Base-by-base conservation (phyloP, 2,888 invertebrate genomes). In the Cybosia mesomella region DNA sequence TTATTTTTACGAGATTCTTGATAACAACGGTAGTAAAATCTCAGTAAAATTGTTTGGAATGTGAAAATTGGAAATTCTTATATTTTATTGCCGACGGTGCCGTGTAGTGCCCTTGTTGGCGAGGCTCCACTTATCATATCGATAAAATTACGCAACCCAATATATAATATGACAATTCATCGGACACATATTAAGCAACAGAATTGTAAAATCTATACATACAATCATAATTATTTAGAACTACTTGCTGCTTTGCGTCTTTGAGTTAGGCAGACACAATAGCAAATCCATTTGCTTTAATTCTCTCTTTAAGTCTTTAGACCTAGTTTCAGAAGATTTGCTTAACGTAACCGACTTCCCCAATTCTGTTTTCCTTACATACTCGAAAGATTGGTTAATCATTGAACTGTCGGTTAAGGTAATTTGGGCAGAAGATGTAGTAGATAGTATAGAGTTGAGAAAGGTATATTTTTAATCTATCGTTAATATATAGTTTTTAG, bases 1-100 rank as follows among this genome's bases (percentile, higher is more conserved):
- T 72, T 71, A 68, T 64, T 81, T 78, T 72, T 68, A 76, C 68
- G 81, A 76, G 54, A 28, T 64, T 62, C 43, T 61, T 43, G 70
- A 72, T 74, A 72, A 57, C 53, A 73, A 63, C 32, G 39, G 15
- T 58, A 64, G 59, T 58, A 69, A 65, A 66, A 69, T 66, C 53
- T 63, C 57, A 61, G 64, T 63, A 63, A 62, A 67, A 58, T 57
- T 53, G 36, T 63, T 32, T 64, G 49, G 65, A 66, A 70, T 70
- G 36, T 63, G 36, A 57, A 58, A 60, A 74, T 58, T 55, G 53
- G 62, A 67, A 66, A 57, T 61, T 58, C 39, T 63, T 28, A 34
- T 58, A 43, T 64, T 55, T 65, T 53, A 65, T 39, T 58, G 53
- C 59, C 61, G 62, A 34, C 60, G 43, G 24, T 43, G 24, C 60